Base-by-base conservation (phyloP, 2,888 invertebrate genomes). In the Netelia fuscicornis region DNA sequence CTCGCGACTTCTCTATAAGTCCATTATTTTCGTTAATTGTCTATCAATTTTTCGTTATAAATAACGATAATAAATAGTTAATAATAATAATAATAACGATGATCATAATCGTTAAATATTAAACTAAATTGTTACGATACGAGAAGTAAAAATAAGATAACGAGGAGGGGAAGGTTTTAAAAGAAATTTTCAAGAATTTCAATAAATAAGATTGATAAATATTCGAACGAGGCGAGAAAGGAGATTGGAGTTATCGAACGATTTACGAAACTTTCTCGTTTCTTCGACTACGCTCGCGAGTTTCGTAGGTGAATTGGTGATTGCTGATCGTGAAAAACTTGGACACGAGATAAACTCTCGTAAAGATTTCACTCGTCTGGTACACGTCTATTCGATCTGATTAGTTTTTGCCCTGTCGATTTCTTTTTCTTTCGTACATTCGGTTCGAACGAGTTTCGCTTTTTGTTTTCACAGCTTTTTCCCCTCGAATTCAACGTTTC, bases 271-370 rank as follows among this genome's bases (percentile, higher is more conserved):
- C 17, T 70, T 37, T 30, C 17, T 74, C n/a, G 44, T n/a, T 42
- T 30, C 25, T 5, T 72, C 42, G 13, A 48, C 11, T 48, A 13
- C 13, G 2, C 42, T 44, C 23, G 60, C 44, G 11, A 72, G 44
- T 48, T 74, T 74, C 13, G 13, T 60, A 11, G 30, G 3, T 25
- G 44, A 23, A 60, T 52, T n/a, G 13, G 71, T 58, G 71, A 72
- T 17, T 20, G 10, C 52, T 13, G 10, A 9, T 37, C 58, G 48
- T 20, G 20, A 30, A 11, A 0, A 64, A 65, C 13, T 65, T 17
- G 42, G 13, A 37, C 25, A 78, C 68, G 20, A 37, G 37, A 42
- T 25, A 52, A 37, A 44, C 48, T 68, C 54, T 8, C 37, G 20
- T n/a, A n/a, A 54, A 71, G n/a, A 64, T 62, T 52, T 52, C 17